Evolutionary conservation across 2,113 vertebrate species (phyloP).

Genomic region (Girardinichthys multiradiatus): DNA sequence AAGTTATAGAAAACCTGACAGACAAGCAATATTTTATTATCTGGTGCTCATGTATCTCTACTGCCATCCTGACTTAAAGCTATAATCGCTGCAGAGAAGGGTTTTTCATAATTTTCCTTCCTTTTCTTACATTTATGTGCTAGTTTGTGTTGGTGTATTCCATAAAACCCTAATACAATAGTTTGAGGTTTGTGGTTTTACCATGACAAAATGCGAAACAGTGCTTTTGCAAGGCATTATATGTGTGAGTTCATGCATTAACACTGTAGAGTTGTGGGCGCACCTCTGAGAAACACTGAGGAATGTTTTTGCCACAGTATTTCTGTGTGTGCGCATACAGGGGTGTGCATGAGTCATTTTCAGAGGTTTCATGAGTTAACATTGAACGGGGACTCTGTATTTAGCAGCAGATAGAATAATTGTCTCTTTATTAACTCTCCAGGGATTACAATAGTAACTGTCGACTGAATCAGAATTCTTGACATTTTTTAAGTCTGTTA

Average conservation of each 20-base stretch:
- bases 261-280: constrained; percentile 48
- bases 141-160: too few relatives aligned
- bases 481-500: constrained; percentile 47
- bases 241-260: constrained; percentile 29
- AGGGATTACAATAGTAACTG: constrained; percentile 62
- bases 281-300: constrained; percentile 18
- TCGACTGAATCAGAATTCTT: constrained; percentile 62
- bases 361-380: constrained; percentile 63
- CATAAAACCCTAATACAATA: too few relatives aligned
- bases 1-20: neutral
- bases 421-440: constrained; percentile 67
- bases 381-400: constrained; percentile 58
- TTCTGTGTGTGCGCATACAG: neutral
- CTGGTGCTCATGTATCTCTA: neutral
- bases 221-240: neutral
- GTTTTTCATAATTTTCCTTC: too few relatives aligned
- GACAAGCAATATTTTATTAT: neutral
- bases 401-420: constrained; percentile 63
- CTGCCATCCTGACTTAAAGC: neutral
- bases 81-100: too few relatives aligned
- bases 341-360: constrained; percentile 58
- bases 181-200: too few relatives aligned
- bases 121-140: neutral
- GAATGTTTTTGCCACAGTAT: constrained; percentile 15
- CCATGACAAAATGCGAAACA: too few relatives aligned